These are phyloP conservation scores for Armadillidium nasatum DNA, from an alignment of 1,140 invertebrate genomes.

Conservation along the genomic window DNA sequence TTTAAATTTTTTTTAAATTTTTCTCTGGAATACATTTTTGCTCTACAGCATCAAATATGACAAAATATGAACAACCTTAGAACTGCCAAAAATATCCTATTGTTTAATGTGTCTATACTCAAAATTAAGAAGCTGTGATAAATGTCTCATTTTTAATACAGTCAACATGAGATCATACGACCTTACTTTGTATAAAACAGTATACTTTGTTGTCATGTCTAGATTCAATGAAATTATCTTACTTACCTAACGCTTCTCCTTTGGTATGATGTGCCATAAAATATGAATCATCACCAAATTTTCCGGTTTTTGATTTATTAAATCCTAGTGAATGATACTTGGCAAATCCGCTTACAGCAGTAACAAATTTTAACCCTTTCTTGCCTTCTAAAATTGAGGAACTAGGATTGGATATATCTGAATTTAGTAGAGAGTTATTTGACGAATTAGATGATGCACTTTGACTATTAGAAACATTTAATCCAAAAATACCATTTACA, in stretches of 20 bases:
- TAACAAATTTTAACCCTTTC: constrained; percentile 35
- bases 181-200: too few species aligned
- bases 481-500: constrained; percentile 39
- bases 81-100: too few species aligned
- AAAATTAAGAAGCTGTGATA: too few species aligned
- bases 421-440: constrained; percentile 6
- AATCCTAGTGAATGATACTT: constrained; percentile 32
- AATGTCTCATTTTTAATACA: too few species aligned
- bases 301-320: constrained; percentile 38
- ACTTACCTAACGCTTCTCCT: constrained; percentile 43
- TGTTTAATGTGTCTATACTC: too few species aligned
- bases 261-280: constrained; percentile 40
- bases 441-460: constrained; percentile 11
- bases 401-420: background rate
- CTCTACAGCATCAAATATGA: too few species aligned
- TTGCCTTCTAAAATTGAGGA: constrained; percentile 18
- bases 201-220: too few species aligned
- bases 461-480: constrained; percentile 26
- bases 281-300: constrained; percentile 42
- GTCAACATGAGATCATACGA: too few species aligned
- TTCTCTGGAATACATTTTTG: too few species aligned
- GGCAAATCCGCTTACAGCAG: constrained; percentile 42
- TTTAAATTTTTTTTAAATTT: too few species aligned
- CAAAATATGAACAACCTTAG: too few species aligned
- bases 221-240: background rate